Base-by-base conservation (phyloP, 1,140 invertebrate species). In the Formica selysi region DNA sequence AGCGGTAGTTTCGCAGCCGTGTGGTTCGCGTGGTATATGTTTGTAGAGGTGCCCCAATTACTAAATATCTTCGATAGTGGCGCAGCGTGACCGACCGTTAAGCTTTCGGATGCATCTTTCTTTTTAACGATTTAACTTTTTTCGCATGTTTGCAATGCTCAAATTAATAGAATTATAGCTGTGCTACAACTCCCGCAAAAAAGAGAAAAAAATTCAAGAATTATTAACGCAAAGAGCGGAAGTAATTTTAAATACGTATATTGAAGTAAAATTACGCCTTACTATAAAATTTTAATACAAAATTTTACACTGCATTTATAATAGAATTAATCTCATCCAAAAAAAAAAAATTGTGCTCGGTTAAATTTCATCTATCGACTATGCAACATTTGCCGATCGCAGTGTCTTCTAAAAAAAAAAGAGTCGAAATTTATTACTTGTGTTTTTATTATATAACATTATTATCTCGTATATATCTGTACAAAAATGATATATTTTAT, bases 401-500 rank as follows among this genome's bases (percentile, higher is more conserved):
- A 22, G 3, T 32, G 51, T 6, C 11, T 13, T 44, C 10, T 10
- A 44, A 44, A 8, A 48, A 48, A 48, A 16, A 8, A 44, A 10
- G 41, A 41, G 7, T 48, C 13, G 4, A 51, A 51, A 51, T 16
- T 19, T 19, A 51, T 38, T 7, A 38, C 38, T 41, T 41, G 2
- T 32, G 32, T 32, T 32, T 3, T 32, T 32, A 32, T 4, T 32
- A 1, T 32, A 32, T 32, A 32, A 32, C 32, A 32, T 44, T 10
- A 80, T 80, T 68, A 79, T 62, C 38, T 79, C 3, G 32, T 41
- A 41, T 32, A 70, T 38, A 65, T 51, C 38, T 80, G 22, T 57
- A 57, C 13, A 44, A 65, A 80, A 80, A 80, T 70, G 32, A 19
- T 36, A 80, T 57, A 70, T 80, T 70, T 80, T 80, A 70, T 80